phyloP scores from a whole-genome alignment of 1,140 invertebrate genomes.

The Pseudomyrmex concolor region DNA sequence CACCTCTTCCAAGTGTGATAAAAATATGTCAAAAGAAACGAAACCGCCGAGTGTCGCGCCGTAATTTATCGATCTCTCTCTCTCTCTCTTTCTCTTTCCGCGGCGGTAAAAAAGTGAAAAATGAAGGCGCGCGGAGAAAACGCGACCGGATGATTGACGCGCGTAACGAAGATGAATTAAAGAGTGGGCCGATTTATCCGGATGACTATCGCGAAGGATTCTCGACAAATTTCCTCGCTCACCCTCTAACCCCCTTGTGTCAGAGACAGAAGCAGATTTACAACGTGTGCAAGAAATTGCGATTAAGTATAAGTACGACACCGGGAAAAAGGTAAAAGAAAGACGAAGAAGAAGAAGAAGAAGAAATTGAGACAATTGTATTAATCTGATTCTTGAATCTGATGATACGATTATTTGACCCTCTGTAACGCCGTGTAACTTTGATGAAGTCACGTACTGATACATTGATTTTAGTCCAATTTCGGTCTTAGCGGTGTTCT shows the following conservation, averaged over 20 bases:
- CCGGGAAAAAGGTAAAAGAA: background rate
- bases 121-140: slow-evolving; percentile 42
- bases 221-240: slow-evolving; percentile 49
- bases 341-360: background rate
- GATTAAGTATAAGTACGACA: too few species aligned
- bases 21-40: slow-evolving; percentile 46
- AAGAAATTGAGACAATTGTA: background rate
- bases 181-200: slow-evolving; percentile 39
- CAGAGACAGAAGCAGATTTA: slow-evolving; percentile 20
- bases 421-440: too few species aligned
- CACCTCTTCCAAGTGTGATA: slow-evolving; percentile 29
- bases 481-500: too few species aligned
- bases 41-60: slow-evolving; percentile 37
- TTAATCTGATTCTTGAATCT: background rate
- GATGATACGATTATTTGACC: background rate
- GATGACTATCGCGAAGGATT: slow-evolving; percentile 26
- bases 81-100: background rate
- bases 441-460: too few species aligned
- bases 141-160: slow-evolving; percentile 60
- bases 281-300: background rate
- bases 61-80: slow-evolving; percentile 65
- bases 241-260: background rate
- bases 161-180: slow-evolving; percentile 71
- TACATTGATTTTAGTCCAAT: too few species aligned
- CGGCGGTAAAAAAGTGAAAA: slow-evolving; percentile 60